phyloP scores from a whole-genome alignment of 2,888 invertebrate species.

The Notocelia uddmanniana region DNA sequence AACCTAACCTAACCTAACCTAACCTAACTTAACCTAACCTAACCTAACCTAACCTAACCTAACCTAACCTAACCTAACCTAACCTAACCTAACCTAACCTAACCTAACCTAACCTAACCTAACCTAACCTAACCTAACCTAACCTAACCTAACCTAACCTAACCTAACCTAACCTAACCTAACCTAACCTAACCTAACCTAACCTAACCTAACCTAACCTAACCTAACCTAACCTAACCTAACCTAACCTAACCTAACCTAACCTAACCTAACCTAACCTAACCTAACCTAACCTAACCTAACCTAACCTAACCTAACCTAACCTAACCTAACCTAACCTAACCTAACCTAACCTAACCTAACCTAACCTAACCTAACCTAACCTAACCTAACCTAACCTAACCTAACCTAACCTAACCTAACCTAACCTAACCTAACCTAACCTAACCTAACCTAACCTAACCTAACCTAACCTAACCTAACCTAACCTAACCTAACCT shows the following conservation, averaged over 20 bases:
- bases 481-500: constrained; percentile 34
- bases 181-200: constrained; percentile 31
- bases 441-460: constrained; percentile 44
- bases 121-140: constrained; percentile 41
- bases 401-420: constrained; percentile 35
- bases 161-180: constrained; percentile 34
- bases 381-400: constrained; percentile 40
- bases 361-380: constrained; percentile 10
- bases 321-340: constrained; percentile 24
- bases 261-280: constrained; percentile 36
- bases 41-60: constrained; percentile 43
- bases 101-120: constrained; percentile 40
- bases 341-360: constrained; percentile 19
- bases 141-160: constrained; percentile 43
- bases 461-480: constrained; percentile 26
- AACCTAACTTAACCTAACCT: constrained; percentile 33
- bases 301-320: constrained; percentile 25
- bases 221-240: constrained; percentile 36
- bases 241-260: constrained; percentile 36
- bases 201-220: constrained; percentile 39
- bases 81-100: constrained; percentile 44
- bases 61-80: constrained; percentile 40
- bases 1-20: too few species aligned
- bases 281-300: constrained; percentile 40
- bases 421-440: constrained; percentile 44